These are phyloP conservation scores for Telenomus remus DNA, from an alignment of 1,140 invertebrate species.

Conservation along the genomic window DNA sequence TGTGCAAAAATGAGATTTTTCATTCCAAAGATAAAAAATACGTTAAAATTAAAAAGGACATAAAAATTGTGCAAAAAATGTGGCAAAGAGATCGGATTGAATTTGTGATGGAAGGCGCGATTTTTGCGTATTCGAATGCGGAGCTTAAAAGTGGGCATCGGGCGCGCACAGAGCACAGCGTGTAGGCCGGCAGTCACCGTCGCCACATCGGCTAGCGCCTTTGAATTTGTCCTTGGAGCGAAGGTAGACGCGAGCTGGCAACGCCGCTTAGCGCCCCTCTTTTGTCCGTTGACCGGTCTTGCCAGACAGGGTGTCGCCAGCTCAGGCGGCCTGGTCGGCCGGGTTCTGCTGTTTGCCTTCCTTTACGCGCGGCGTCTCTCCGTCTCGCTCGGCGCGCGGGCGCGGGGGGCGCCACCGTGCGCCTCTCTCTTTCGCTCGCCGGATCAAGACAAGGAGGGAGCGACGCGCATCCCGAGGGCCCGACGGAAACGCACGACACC, in stretches of 20 bases:
- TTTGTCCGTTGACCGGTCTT: conserved; percentile 78
- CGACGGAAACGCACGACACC: conserved; percentile 26
- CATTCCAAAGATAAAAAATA: not conserved
- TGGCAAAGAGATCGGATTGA: conserved; percentile 1
- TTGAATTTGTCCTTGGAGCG: conserved; percentile 74
- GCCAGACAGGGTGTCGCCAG: conserved; percentile 93
- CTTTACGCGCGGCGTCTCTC: conserved; percentile 38
- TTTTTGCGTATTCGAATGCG: conserved; percentile 43
- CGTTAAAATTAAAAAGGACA: not conserved
- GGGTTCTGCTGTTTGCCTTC: conserved; percentile 77
- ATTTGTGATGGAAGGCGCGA: conserved; percentile 29
- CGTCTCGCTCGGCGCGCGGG: conserved; percentile 38
- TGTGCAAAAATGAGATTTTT: too few relatives aligned
- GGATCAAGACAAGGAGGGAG: conserved; percentile 37
- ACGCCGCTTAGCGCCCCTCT: conserved; percentile 75
- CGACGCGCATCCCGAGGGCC: conserved; percentile 18
- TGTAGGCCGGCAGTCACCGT: conserved; percentile 64
- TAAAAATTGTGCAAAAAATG: not conserved
- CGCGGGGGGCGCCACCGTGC: conserved; percentile 25
- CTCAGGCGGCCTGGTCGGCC: conserved; percentile 82
- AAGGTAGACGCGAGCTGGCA: conserved; percentile 77
- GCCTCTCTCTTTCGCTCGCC: conserved; percentile 33
- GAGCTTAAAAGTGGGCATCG: conserved; percentile 24
- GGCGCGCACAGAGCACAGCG: conserved; percentile 19
- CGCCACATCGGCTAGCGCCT: conserved; percentile 72